Base-by-base conservation (phyloP, 2,888 invertebrate species). In the Luffia ferchaultella region DNA sequence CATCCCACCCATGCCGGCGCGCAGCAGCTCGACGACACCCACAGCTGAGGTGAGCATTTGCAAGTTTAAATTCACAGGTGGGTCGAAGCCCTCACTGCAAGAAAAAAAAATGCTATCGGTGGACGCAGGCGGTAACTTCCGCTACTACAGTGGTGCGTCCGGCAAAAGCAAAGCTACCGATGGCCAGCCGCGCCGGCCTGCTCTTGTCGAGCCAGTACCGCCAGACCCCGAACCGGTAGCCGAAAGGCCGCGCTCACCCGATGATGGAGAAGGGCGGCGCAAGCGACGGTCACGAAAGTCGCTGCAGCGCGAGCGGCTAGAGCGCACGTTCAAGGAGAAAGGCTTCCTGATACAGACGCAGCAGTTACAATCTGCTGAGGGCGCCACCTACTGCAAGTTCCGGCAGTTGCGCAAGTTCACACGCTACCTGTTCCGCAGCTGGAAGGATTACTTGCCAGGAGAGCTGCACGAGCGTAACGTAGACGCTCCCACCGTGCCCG, bases 271-370 rank as follows among this genome's bases (percentile, higher is more conserved):
- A 50, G 75, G 73, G 18, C 84, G 88, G 55, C 80, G 86, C 56
- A 93, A 93, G 63, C 80, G 93, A 45, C 93, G 93, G 64, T 90
- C 93, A 0, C 76, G 93, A 43, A 92, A 94, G 63, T 93, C 93
- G n/a, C 69, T 93, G 20, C 93, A 94, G 60, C 77, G 95, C 18
- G 95, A 95, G 63, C 95, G 95, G 65, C 76, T 96, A 5, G 96
- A 96, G 70, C 93, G 95, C 69, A 95, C 95, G 0, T 96, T 96
- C 67, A 93, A 94, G 62, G 96, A 96, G 65, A 95, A 95, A 63
- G 96, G 96, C 0, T 96, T 96, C 68, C 79, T 96, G 46, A 96
- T 96, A 51, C 96, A 96, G 68, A 96, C 96, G 0, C 96, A 96
- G 68, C 96, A 96, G 67, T 76, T 96, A 48, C 95, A 96, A 65